These are phyloP conservation scores for Lissonota sp. DNA, from an alignment of 2,888 invertebrate genomes.

Conservation along the genomic window DNA sequence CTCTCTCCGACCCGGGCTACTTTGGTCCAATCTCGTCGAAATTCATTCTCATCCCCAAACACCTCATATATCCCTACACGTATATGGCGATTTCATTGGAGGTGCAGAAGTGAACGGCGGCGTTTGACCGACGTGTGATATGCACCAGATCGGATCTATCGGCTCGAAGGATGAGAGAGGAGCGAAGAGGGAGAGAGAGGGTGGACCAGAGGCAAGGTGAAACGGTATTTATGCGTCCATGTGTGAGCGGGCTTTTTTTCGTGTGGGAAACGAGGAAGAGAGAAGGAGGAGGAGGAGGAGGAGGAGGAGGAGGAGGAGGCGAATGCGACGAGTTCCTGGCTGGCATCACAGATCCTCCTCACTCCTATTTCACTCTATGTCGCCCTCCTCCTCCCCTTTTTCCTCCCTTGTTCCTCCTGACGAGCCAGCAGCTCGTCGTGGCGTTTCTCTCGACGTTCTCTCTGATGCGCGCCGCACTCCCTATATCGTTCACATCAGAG, in stretches of 20 bases:
- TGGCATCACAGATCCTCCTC: slow-evolving; percentile 63
- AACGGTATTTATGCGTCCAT: slow-evolving; percentile 46
- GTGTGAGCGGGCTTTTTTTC: background rate
- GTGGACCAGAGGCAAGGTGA: slow-evolving; percentile 31
- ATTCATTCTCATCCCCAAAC: slow-evolving; percentile 54
- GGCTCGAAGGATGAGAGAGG: slow-evolving; percentile 45
- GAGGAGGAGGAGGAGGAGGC: slow-evolving; percentile 36
- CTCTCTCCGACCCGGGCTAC: slow-evolving; percentile 39
- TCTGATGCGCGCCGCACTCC: slow-evolving; percentile 51
- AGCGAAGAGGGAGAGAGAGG: slow-evolving; percentile 68
- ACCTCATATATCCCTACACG: slow-evolving; percentile 62
- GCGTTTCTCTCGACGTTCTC: slow-evolving; percentile 52
- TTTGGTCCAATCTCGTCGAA: slow-evolving; percentile 64
- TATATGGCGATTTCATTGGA: slow-evolving; percentile 79
- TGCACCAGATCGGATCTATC: slow-evolving; percentile 71
- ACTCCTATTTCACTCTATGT: slow-evolving; percentile 35
- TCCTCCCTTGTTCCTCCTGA: slow-evolving; percentile 46
- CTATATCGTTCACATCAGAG: slow-evolving; percentile 31
- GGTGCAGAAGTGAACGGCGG: slow-evolving; percentile 73
- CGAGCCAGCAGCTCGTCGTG: slow-evolving; percentile 63
- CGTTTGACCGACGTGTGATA: slow-evolving; percentile 82
- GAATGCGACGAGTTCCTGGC: slow-evolving; percentile 54
- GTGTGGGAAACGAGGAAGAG: slow-evolving; percentile 26
- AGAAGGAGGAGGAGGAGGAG: slow-evolving; percentile 39
- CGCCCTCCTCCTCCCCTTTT: slow-evolving; percentile 41